Evolutionary conservation across 2,888 invertebrate species (phyloP).

Genomic region (Acanthosoma haemorrhoidale): DNA sequence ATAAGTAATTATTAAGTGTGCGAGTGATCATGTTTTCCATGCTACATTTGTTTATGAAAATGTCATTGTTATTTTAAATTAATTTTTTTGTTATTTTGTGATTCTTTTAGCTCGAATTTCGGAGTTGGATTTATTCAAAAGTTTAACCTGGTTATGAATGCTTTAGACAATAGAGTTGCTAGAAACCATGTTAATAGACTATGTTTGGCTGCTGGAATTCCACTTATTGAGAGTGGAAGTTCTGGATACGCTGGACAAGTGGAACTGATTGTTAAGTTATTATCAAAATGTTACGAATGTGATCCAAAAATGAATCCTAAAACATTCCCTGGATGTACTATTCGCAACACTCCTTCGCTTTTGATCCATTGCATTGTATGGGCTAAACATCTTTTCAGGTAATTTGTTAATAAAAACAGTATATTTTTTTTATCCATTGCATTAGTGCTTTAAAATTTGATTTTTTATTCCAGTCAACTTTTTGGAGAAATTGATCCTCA

Average conservation of each 20-base stretch:
- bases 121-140: conserved; percentile 85
- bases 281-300: conserved; percentile 70
- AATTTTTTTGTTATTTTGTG: no score
- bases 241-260: conserved; percentile 96
- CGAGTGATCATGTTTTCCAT: no score
- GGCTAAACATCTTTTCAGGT: conserved; percentile 99
- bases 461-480: conserved; percentile 64
- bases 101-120: conserved; percentile 76
- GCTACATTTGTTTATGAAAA: no score
- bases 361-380: conserved; percentile 99
- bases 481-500: conserved; percentile 97
- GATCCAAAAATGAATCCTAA: conserved; percentile 85
- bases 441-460: not conserved
- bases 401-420: conserved; percentile 47
- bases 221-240: conserved; percentile 94
- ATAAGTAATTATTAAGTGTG: no score
- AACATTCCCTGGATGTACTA: conserved; percentile 95
- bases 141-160: conserved; percentile 90
- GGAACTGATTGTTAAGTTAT: conserved; percentile 60
- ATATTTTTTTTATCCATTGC: not conserved
- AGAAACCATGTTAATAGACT: conserved; percentile 98
- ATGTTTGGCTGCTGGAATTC: conserved; percentile 92
- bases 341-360: conserved; percentile 97
- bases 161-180: conserved; percentile 92
- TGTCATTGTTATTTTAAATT: no score